Evolutionary conservation across 2,113 vertebrate species (phyloP).

Genomic region (Centropus bengalensis): DNA sequence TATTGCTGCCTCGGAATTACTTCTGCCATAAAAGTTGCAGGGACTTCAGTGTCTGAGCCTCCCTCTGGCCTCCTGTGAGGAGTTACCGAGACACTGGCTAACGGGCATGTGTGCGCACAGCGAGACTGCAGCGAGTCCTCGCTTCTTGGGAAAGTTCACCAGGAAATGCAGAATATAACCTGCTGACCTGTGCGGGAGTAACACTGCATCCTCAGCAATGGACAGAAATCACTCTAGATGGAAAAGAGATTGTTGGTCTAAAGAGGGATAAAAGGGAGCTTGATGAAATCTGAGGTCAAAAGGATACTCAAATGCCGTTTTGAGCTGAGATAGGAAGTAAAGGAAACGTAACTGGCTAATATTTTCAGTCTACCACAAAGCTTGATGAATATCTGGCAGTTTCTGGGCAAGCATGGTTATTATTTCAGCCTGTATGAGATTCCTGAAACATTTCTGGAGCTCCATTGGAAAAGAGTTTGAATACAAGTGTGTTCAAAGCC

Average conservation of each 20-base stretch:
- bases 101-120: neutral
- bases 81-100: neutral
- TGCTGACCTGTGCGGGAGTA: neutral
- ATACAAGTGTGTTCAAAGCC: neutral
- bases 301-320: neutral
- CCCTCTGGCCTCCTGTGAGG: neutral
- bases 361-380: neutral
- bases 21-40: neutral
- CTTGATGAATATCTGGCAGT: neutral
- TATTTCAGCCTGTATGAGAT: neutral
- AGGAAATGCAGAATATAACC: neutral
- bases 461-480: neutral
- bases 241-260: neutral
- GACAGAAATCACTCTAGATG: accelerated
- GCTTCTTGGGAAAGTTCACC: neutral
- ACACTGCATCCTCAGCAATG: neutral
- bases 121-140: neutral
- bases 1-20: neutral
- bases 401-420: neutral
- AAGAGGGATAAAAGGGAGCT: neutral
- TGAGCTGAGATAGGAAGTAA: neutral
- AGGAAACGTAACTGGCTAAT: neutral
- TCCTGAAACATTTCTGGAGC: neutral
- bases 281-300: neutral
- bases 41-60: neutral